phyloP scores from a whole-genome alignment of 2,888 invertebrate genomes.

The Leptinotarsa peninsularis region DNA sequence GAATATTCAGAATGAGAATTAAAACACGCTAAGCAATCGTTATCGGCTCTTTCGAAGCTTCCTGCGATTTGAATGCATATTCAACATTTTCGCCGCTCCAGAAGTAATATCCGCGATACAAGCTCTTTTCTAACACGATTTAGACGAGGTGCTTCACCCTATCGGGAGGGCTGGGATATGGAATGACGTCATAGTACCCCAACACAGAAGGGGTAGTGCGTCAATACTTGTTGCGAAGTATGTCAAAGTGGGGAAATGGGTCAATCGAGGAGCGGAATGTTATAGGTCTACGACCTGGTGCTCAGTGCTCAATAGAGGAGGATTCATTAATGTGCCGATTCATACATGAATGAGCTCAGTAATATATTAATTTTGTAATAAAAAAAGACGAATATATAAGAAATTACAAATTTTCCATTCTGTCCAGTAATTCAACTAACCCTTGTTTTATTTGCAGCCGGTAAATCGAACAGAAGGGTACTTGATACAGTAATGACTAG shows the following conservation, averaged over 20 bases:
- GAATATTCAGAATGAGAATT: too few species aligned
- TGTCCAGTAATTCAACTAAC: too few species aligned
- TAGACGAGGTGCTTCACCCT: conserved; percentile 39
- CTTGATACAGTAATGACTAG: too few species aligned
- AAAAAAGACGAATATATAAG: too few species aligned
- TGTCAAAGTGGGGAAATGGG: conserved; percentile 66
- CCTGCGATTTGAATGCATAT: neutral
- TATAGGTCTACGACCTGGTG: conserved; percentile 60
- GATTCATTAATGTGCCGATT: conserved; percentile 50
- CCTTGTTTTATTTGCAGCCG: too few species aligned
- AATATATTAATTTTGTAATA: neutral
- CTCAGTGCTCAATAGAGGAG: conserved; percentile 25
- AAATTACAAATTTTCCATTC: too few species aligned
- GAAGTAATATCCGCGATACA: conserved; percentile 4
- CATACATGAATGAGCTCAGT: conserved; percentile 25
- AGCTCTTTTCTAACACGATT: conserved; percentile 19
- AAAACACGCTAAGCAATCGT: too few species aligned
- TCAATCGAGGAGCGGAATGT: conserved; percentile 58
- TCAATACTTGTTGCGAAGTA: conserved; percentile 69
- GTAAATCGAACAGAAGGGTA: too few species aligned
- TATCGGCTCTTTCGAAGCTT: neutral
- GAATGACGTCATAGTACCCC: conserved; percentile 64
- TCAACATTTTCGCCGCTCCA: conserved; percentile 1
- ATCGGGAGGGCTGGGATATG: conserved; percentile 45
- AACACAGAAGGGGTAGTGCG: conserved; percentile 60